Conservation (phyloP, 1,140 invertebrate genomes). For the Platyscapa corneri region DNA sequence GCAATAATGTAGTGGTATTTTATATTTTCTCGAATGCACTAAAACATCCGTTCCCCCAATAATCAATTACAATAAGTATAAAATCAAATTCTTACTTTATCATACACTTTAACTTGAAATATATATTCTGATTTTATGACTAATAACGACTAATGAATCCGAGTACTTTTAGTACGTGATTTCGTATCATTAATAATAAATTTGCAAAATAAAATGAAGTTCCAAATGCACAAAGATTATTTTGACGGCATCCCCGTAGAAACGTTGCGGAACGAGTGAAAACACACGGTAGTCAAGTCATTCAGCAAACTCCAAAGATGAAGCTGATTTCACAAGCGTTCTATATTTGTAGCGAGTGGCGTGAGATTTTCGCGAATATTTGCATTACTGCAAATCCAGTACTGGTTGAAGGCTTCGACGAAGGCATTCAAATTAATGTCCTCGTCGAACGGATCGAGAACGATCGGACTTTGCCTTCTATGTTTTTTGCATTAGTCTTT, state of each 20-base stretch:
- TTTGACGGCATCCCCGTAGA: background rate
- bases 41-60: too few relatives aligned
- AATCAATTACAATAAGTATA: too few relatives aligned
- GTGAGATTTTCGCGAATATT: conserved; percentile 28
- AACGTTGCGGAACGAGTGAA: background rate
- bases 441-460: background rate
- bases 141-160: too few relatives aligned
- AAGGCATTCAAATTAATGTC: conserved; percentile 14
- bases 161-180: too few relatives aligned
- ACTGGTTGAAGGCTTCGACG: background rate
- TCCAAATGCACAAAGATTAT: too few relatives aligned
- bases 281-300: background rate
- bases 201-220: too few relatives aligned
- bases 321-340: background rate
- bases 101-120: too few relatives aligned
- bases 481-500: background rate
- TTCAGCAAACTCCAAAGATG: background rate
- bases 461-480: background rate
- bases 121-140: too few relatives aligned
- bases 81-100: too few relatives aligned
- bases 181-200: too few relatives aligned
- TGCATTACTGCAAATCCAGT: background rate
- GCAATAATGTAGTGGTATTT: too few relatives aligned
- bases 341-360: background rate
- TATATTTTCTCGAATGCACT: too few relatives aligned